A percentile compares a stretch with the other conserved stretches of the same genome.
phyloP scores from a whole-genome alignment of 2,888 invertebrate genomes.

The Pycnomerus fuliginosus region DNA sequence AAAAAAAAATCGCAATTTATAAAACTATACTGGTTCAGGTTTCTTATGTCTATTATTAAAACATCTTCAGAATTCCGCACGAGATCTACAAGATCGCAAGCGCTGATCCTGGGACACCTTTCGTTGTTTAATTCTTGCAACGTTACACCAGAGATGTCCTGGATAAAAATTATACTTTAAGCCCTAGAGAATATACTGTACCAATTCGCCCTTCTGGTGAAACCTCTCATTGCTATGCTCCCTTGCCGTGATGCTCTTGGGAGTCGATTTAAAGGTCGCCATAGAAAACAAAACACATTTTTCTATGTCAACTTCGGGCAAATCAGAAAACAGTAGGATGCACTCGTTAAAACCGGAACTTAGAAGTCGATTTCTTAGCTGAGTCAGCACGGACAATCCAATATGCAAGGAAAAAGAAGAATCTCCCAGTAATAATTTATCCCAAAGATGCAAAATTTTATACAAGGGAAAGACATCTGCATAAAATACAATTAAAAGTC shows the following conservation, averaged over 20 bases:
- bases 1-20: background rate
- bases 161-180: conserved; percentile 26
- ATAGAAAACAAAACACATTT: conserved; percentile 87
- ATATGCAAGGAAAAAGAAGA: conserved; percentile 92
- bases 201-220: conserved; percentile 34
- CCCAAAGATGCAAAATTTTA: conserved; percentile 98
- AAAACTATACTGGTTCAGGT: conserved; percentile 60
- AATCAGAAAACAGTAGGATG: conserved; percentile 95
- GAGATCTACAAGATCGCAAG: conserved; percentile 77
- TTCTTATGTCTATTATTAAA: conserved; percentile 69
- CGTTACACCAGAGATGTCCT: conserved; percentile 72
- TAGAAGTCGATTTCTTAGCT: conserved; percentile 80
- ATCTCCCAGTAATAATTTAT: conserved; percentile 89
- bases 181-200: conserved; percentile 13
- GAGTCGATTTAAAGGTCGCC: conserved; percentile 81
- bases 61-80: conserved; percentile 61
- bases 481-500: too few relatives aligned
- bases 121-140: conserved; percentile 71
- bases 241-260: conserved; percentile 83
- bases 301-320: conserved; percentile 96
- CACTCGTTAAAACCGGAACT: conserved; percentile 97
- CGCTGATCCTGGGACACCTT: conserved; percentile 80
- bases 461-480: conserved; percentile 96
- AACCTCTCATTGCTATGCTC: conserved; percentile 63
- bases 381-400: conserved; percentile 88